Percentiles rank a stretch among this genome's conserved stretches.
These are phyloP conservation scores for Acrobasis consociella DNA, from an alignment of 2,888 invertebrate species.

Conservation along the genomic window DNA sequence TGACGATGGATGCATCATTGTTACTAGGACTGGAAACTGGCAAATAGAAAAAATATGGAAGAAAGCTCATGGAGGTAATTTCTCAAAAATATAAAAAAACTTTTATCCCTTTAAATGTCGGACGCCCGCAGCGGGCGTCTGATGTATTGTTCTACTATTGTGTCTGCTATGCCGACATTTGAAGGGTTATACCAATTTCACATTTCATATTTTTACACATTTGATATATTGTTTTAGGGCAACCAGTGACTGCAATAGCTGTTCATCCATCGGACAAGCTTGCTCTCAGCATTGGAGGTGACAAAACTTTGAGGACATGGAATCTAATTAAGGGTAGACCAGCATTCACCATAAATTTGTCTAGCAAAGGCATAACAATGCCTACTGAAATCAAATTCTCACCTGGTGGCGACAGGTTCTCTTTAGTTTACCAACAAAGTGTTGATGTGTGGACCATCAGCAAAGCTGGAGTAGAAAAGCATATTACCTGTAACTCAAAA, in stretches of 20 bases:
- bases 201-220: background rate
- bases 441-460: slow-evolving; percentile 92
- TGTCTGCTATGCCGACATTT: too few species aligned
- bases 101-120: too few species aligned
- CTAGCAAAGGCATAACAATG: slow-evolving; percentile 83
- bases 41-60: slow-evolving; percentile 91
- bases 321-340: slow-evolving; percentile 95
- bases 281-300: slow-evolving; percentile 92
- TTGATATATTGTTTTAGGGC: slow-evolving; percentile 60
- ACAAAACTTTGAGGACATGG: slow-evolving; percentile 94
- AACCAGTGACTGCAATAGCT: slow-evolving; percentile 87
- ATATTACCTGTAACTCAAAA: slow-evolving; percentile 86
- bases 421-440: slow-evolving; percentile 86
- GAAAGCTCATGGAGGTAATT: slow-evolving; percentile 89
- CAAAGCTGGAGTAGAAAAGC: slow-evolving; percentile 87
- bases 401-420: slow-evolving; percentile 89
- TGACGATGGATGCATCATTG: slow-evolving; percentile 91
- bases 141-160: too few species aligned
- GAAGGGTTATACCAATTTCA: too few species aligned
- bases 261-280: slow-evolving; percentile 95
- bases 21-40: slow-evolving; percentile 93
- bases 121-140: too few species aligned
- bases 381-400: slow-evolving; percentile 86
- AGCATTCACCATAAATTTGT: slow-evolving; percentile 94
- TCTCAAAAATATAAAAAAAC: slow-evolving; percentile 31